Conservation (phyloP, 2,113 vertebrate genomes). For the Myanophis thanlyinensis region DNA sequence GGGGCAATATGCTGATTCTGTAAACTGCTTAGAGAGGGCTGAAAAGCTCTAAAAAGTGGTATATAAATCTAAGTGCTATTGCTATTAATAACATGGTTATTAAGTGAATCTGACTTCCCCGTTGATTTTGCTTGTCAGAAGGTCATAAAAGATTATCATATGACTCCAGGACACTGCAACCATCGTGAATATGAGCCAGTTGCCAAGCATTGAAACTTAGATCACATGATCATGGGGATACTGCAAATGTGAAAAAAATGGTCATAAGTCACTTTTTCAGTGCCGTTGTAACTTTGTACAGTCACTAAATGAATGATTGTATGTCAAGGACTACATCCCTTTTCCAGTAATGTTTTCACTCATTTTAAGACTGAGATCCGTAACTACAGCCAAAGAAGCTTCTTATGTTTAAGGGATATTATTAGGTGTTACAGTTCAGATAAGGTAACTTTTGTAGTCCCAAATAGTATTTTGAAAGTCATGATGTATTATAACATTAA, state of each 20-base stretch:
- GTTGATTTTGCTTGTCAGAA: background rate
- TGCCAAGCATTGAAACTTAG: background rate
- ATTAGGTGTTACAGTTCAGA: background rate
- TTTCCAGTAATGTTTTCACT: background rate
- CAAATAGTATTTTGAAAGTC: background rate
- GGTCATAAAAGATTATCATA: background rate
- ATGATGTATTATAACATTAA: constrained; percentile 43
- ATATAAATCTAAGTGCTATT: no score
- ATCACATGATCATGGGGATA: background rate
- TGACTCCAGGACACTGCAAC: background rate
- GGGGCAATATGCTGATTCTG: no score
- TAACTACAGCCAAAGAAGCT: background rate
- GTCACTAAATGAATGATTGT: background rate
- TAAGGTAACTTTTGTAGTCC: constrained; percentile 2
- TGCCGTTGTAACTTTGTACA: background rate
- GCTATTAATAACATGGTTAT: background rate
- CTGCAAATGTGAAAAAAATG: background rate
- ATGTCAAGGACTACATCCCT: background rate
- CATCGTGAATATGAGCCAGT: background rate
- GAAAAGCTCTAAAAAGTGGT: no score
- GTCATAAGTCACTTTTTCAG: background rate
- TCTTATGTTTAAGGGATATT: background rate
- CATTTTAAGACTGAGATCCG: background rate
- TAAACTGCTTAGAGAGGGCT: no score
- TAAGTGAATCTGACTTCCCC: background rate